Base-by-base conservation (phyloP, 35 echinoderm and acorn worm genomes). In the Patiria miniata region DNA sequence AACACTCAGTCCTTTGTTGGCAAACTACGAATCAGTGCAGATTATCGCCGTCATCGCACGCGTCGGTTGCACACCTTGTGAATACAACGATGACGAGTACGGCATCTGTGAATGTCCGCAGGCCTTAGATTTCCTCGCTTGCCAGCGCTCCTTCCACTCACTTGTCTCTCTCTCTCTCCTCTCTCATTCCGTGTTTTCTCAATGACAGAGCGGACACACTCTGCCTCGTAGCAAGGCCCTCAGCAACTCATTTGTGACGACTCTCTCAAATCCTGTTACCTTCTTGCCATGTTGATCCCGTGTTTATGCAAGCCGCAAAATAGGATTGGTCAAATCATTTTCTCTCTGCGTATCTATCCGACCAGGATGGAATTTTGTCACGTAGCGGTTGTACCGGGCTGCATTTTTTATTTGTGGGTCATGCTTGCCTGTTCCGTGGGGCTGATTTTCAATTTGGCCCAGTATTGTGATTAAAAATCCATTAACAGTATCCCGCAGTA, bases 271-370 rank as follows among this genome's bases (percentile, higher is more conserved):
- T 73, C 65, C 65, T 73, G 65, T 73, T 73, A 73, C 65, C 65
- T 73, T 34, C 65, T 73, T 34, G 65, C 65, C 65, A 73, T 32
- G 65, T 73, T 73, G 65, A 73, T 73, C 65, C 65, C 34, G 19
- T 73, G 65, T 73, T 73, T 73, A 73, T 73, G 65, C 65, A 73
- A 73, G 65, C 65, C 14, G 65, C 65, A 73, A 73, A 73, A 73
- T 73, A 73, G 65, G 65, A 73, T 73, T 73, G 65, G 65, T 73
- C 65, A 73, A 73, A 73, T 73, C 65, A 73, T 73, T 32, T 73
- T 73, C 26, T 73, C 26, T 34, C 65, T 34, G 65, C 65, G 23
- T 73, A 73, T 73, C 65, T 73, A 34, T 34, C 65, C 65, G 21
- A 4, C 65, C 22, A 73, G 65, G 65, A 73, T 8, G 65, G 65